These are phyloP conservation scores for Hydraecia micacea DNA, from an alignment of 2,888 invertebrate species.

Conservation along the genomic window DNA sequence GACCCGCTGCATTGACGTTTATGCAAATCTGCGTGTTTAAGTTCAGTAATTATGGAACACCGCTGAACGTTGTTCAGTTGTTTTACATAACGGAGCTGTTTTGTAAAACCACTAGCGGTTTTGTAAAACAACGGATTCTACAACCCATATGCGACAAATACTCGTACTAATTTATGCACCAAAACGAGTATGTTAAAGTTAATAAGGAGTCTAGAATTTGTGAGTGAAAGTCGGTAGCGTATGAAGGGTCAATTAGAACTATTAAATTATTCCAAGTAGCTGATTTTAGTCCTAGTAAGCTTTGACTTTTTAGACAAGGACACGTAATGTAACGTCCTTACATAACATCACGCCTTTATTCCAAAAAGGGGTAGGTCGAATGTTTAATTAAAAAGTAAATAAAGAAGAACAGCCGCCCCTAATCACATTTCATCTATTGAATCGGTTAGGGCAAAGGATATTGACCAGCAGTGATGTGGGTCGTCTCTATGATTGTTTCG, in stretches of 20 bases:
- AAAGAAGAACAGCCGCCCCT: slow-evolving; percentile 3
- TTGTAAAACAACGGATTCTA: too few relatives aligned
- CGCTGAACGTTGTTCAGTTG: too few relatives aligned
- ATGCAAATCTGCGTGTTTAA: too few relatives aligned
- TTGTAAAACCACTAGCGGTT: too few relatives aligned
- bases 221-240: slow-evolving; percentile 16
- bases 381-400: slow-evolving; percentile 38
- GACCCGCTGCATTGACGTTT: too few relatives aligned
- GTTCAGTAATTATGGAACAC: too few relatives aligned
- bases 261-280: slow-evolving; percentile 2
- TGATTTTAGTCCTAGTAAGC: not conserved
- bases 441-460: not conserved
- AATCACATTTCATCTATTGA: slow-evolving; percentile 17
- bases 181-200: not conserved
- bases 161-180: slow-evolving; percentile 3
- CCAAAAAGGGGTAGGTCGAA: not conserved
- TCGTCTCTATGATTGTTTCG: slow-evolving; percentile 38
- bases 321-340: not conserved
- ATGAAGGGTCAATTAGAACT: not conserved
- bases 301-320: not conserved
- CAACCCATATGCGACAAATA: too few relatives aligned
- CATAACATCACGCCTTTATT: not conserved
- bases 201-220: not conserved
- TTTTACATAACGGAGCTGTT: too few relatives aligned
- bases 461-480: slow-evolving; percentile 30